These are phyloP conservation scores for Zoanthus sansibaricus DNA, from an alignment of 92 coral and sea anemone species.

Conservation along the genomic window DNA sequence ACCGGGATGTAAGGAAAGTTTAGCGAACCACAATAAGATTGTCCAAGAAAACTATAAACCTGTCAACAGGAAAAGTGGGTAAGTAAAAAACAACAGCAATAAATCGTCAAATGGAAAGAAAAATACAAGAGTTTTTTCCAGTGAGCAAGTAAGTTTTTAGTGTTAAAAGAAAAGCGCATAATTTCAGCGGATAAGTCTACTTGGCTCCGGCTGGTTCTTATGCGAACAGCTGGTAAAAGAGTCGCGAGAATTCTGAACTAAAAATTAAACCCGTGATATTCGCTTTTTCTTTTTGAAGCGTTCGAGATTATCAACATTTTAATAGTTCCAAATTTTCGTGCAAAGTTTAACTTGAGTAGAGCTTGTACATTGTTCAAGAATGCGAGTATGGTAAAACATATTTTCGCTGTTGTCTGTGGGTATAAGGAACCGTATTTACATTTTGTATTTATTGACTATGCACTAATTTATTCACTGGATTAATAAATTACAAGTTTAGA, in stretches of 20 bases:
- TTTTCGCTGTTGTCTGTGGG: constrained; percentile 56
- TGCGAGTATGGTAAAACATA: constrained; percentile 32
- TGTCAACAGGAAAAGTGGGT: no score
- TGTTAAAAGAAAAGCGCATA: neutral
- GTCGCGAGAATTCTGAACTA: constrained; percentile 13
- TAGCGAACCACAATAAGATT: no score
- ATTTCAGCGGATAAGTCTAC: neutral
- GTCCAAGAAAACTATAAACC: no score
- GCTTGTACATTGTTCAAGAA: constrained; percentile 35
- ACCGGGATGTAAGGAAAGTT: no score
- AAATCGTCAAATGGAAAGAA: constrained; percentile 15
- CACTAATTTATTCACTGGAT: constrained; percentile 97
- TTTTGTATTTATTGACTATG: constrained; percentile 80
- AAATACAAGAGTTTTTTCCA: neutral
- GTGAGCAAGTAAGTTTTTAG: constrained; percentile 22
- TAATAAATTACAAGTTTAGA: constrained; percentile 98
- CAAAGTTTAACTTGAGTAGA: neutral
- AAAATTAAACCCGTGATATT: neutral
- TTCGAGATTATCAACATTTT: neutral
- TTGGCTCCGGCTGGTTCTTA: neutral
- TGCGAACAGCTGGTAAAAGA: constrained; percentile 23
- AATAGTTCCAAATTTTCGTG: neutral
- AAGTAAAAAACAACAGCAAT: constrained; percentile 5
- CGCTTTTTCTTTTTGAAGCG: neutral
- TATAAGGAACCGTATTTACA: constrained; percentile 82